Conservation (phyloP, 2,797 vertebrate genomes). For the Myotis planiceps region DNA sequence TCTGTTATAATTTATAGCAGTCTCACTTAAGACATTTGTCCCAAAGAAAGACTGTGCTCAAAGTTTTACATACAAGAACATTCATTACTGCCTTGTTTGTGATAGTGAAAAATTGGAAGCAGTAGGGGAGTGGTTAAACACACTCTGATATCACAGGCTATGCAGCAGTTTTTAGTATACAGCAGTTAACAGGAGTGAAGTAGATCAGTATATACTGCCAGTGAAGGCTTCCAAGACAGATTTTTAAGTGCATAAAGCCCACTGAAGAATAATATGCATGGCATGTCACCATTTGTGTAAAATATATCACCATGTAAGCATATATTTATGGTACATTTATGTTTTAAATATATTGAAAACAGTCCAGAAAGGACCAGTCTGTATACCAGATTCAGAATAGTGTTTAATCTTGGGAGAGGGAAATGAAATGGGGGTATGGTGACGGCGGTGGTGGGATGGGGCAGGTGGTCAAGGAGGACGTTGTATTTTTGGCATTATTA, state of each 20-base stretch:
- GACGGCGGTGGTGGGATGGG: background rate
- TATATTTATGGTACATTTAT: background rate
- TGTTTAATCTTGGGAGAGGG: background rate
- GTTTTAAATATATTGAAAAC: background rate
- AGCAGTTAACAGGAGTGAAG: background rate
- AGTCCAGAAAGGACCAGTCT: background rate
- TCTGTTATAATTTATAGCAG: background rate
- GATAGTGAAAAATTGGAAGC: background rate
- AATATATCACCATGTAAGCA: background rate
- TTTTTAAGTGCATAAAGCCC: constrained; percentile 12
- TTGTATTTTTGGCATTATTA: background rate
- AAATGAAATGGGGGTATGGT: background rate
- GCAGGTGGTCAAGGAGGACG: background rate
- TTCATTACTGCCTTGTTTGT: background rate
- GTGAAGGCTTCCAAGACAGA: background rate
- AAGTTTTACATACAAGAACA: background rate
- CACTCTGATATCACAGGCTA: background rate
- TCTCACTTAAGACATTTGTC: background rate
- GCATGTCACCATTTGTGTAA: background rate
- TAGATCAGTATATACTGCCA: background rate
- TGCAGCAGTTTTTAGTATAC: background rate
- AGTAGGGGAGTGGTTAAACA: background rate
- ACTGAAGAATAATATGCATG: background rate
- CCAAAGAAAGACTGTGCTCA: background rate
- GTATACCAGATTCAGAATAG: background rate